Evolutionary conservation across 2,888 invertebrate species (phyloP).

Genomic region (Nudaria mundana): DNA sequence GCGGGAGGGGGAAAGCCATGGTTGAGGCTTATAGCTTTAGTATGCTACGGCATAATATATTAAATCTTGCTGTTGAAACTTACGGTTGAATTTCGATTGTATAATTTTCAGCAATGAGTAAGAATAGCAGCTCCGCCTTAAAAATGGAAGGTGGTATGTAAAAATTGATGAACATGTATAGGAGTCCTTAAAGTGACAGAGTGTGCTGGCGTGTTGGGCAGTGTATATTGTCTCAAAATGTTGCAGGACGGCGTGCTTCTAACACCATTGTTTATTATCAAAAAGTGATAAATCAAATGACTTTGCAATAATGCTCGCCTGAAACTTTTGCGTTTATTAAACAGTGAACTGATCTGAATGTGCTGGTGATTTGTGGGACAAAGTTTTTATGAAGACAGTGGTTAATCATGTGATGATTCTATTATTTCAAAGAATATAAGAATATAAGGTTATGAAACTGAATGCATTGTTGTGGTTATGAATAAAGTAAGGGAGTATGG

Average conservation of each 20-base stretch:
- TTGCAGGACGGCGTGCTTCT: conserved; percentile 63
- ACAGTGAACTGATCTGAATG: conserved; percentile 37
- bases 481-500: background rate
- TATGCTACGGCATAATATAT: conserved; percentile 14
- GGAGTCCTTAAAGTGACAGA: conserved; percentile 81
- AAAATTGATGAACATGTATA: conserved; percentile 82
- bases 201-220: conserved; percentile 78
- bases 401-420: conserved; percentile 27
- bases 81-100: conserved; percentile 33
- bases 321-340: conserved; percentile 41
- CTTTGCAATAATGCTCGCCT: conserved; percentile 62
- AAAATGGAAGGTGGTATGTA: conserved; percentile 82
- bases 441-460: conserved; percentile 12
- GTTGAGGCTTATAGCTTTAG: conserved; percentile 55
- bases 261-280: conserved; percentile 73
- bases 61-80: rapidly evolving
- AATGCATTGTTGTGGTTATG: conserved; percentile 12
- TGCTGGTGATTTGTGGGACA: conserved; percentile 35
- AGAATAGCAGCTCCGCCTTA: conserved; percentile 80
- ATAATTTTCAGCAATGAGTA: conserved; percentile 41
- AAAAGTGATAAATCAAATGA: conserved; percentile 80
- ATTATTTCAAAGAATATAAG: conserved; percentile 12
- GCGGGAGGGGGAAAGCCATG: conserved; percentile 63
- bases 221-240: conserved; percentile 81
- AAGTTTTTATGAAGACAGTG: conserved; percentile 20